Percentiles rank a stretch among this genome's conserved stretches.
phyloP scores from a whole-genome alignment of 2,113 vertebrate species.

The Chloroceryle aenea region DNA sequence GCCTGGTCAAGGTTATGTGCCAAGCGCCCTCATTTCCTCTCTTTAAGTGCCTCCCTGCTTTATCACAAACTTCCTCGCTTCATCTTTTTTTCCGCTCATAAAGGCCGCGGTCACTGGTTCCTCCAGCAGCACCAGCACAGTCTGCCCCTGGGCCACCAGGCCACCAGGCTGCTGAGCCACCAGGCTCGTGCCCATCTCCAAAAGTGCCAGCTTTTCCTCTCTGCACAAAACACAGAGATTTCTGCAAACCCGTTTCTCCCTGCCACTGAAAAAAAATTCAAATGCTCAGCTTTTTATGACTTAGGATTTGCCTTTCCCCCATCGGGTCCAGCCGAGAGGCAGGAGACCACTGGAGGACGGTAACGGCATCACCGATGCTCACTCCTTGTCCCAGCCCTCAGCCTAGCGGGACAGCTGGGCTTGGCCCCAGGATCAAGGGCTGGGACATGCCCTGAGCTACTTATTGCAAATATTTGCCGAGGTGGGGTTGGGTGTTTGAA shows the following conservation, averaged over 20 bases:
- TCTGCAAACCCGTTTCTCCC: background rate
- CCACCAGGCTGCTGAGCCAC: background rate
- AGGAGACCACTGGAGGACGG: background rate
- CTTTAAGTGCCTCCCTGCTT: constrained; percentile 56
- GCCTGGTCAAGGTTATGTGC: background rate
- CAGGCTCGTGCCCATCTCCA: background rate
- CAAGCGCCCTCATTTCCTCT: background rate
- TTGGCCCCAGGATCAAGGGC: background rate
- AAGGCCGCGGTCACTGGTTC: background rate
- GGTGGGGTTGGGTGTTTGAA: background rate
- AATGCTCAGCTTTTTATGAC: background rate
- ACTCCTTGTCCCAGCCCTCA: background rate
- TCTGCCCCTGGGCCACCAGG: background rate
- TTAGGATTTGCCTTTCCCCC: background rate
- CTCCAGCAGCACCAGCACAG: background rate
- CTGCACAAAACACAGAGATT: background rate
- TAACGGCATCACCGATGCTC: background rate
- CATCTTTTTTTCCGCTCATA: constrained; percentile 51
- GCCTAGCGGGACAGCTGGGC: background rate
- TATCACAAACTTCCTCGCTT: constrained; percentile 40
- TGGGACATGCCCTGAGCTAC: background rate
- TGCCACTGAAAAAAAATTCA: background rate
- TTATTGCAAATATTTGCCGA: constrained; percentile 11
- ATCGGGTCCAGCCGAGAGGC: background rate
- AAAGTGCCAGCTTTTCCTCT: background rate